Conservation (phyloP, 2,888 invertebrate genomes). For the Thera obeliscata region DNA sequence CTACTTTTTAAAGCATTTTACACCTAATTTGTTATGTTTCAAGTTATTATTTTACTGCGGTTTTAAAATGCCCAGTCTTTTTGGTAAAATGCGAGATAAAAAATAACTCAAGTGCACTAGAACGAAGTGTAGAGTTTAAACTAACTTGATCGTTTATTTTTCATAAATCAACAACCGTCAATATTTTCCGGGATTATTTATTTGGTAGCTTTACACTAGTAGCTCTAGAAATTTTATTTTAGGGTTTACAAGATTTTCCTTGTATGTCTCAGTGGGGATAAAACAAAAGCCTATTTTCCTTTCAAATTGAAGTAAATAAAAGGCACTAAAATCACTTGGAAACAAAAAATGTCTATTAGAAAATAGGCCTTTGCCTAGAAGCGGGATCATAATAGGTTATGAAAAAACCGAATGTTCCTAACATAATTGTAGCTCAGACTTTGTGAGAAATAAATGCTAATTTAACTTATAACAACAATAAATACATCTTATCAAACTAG, state of each 20-base stretch:
- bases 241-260: neutral
- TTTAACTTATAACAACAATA: slow-evolving; percentile 50
- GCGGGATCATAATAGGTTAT: too few relatives aligned
- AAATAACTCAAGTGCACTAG: neutral
- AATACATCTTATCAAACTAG: slow-evolving; percentile 68
- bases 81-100: slow-evolving; percentile 13
- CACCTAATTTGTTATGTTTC: slow-evolving; percentile 38
- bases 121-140: neutral
- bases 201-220: too few relatives aligned
- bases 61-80: slow-evolving; percentile 30
- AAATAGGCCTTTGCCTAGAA: too few relatives aligned
- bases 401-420: neutral
- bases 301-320: slow-evolving; percentile 10
- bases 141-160: too few relatives aligned
- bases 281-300: neutral
- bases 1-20: slow-evolving; percentile 52
- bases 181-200: too few relatives aligned
- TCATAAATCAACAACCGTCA: too few relatives aligned
- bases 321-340: slow-evolving; percentile 23
- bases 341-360: slow-evolving; percentile 4
- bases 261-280: neutral
- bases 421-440: slow-evolving; percentile 6
- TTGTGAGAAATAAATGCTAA: slow-evolving; percentile 16
- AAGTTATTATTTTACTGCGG: slow-evolving; percentile 1
- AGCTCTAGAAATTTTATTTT: neutral